These are phyloP conservation scores for Perithous albicinctus DNA, from an alignment of 2,888 invertebrate species.

Conservation along the genomic window DNA sequence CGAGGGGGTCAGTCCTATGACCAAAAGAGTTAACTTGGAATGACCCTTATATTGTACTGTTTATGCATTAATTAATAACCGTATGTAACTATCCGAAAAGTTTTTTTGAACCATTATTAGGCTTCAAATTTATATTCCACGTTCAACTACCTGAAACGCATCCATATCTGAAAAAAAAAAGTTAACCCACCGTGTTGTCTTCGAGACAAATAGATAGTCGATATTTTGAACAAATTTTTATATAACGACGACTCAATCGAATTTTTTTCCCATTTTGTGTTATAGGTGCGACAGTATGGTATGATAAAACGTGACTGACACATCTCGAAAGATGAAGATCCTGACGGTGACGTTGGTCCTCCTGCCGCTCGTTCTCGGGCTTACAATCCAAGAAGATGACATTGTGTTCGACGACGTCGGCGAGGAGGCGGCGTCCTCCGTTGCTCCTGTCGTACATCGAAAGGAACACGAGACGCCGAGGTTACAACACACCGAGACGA, in stretches of 20 bases:
- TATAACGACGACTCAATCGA: background rate
- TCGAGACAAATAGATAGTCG: background rate
- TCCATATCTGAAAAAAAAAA: background rate
- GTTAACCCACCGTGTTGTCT: background rate
- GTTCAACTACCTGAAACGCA: too few species aligned
- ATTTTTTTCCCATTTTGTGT: conserved; percentile 46
- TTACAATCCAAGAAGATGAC: conserved; percentile 81
- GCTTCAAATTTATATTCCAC: too few species aligned
- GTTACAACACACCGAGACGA: conserved; percentile 51
- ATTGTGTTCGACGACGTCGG: conserved; percentile 83
- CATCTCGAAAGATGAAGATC: conserved; percentile 79
- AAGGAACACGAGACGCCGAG: conserved; percentile 65
- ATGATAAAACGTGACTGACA: conserved; percentile 75
- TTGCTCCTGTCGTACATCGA: conserved; percentile 52
- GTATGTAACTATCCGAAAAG: too few species aligned
- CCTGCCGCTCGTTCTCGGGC: conserved; percentile 73
- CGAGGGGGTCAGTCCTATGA: too few species aligned
- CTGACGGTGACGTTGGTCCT: conserved; percentile 75
- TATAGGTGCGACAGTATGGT: conserved; percentile 80
- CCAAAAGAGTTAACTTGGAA: too few species aligned
- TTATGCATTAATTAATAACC: too few species aligned
- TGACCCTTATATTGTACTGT: too few species aligned
- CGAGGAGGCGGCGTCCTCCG: conserved; percentile 75
- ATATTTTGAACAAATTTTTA: conserved; percentile 18
- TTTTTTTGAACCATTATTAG: too few species aligned